Evolutionary conservation across 2,888 invertebrate species (phyloP), one percentile per base, ranked within the genome.

Genomic region (Orthosia gothica): DNA sequence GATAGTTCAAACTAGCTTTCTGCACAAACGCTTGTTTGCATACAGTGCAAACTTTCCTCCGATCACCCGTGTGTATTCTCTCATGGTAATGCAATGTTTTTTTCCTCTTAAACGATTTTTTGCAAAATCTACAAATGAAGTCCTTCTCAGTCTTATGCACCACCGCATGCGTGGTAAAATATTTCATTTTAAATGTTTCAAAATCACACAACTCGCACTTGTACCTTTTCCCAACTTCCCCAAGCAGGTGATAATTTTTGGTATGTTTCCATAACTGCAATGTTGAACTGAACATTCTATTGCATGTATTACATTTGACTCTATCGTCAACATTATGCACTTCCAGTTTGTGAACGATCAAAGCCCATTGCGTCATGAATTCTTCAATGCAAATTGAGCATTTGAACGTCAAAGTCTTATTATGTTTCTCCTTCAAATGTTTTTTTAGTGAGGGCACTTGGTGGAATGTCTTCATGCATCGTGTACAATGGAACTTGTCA

Each of bases 1-100:
- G 95, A 79, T 95, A 96, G 77, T 96, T 96, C 75, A 95, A 81
- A 76, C 96, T 96, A 0, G 96, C 94, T 79, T 96, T 96, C 80
- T 96, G 95, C 0, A 95, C 95, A 72, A 96, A 97, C 47, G 95
- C 94, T 73, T 96, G 94, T 0, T 94, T 92, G 65, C 96, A 96
- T 0, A 91, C 90, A 0, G 79, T 84, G 73, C 96, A 96, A 0
- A 94, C 92, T 74, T 96, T 95, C 75, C 93, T 87, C 61, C 92
- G 87, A 47, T 96, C 96, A 0, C 94, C 95, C 0, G 95, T 96
- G 54, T 96, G 96, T 2, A 96, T 95, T 71, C 92, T 85, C 75
- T 95, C 95, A 23, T 96, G 96, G 0, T 93, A 74, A 32, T 89
- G 90, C 80, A 95, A 66, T 0, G 93, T 95, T 0, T 92, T 90